These are phyloP conservation scores for Bombus waltoni DNA, from an alignment of 1,140 invertebrate species.

Conservation along the genomic window DNA sequence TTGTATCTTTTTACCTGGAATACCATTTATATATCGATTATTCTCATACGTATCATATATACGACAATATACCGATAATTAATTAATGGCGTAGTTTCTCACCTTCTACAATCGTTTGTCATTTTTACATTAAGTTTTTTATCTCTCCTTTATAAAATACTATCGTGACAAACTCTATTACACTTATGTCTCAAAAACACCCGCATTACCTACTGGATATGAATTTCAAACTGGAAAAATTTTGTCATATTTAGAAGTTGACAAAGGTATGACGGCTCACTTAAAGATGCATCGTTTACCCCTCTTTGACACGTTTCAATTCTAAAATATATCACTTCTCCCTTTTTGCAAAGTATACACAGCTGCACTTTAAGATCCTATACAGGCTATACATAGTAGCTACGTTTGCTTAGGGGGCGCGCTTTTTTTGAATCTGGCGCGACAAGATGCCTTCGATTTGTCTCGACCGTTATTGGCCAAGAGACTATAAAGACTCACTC, in stretches of 20 bases:
- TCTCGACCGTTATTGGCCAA: constrained; percentile 39
- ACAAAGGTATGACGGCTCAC: not conserved
- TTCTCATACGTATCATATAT: not conserved
- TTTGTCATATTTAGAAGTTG: too few species aligned
- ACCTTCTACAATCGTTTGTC: not conserved
- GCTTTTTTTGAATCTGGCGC: constrained; percentile 48
- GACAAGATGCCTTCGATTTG: constrained; percentile 31
- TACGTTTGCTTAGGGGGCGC: constrained; percentile 34
- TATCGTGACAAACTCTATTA: not conserved
- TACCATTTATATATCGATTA: not conserved
- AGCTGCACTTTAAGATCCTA: constrained; percentile 41
- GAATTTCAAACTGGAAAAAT: not conserved
- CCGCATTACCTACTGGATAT: not conserved
- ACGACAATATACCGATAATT: not conserved
- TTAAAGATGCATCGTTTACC: not conserved
- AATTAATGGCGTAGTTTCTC: not conserved
- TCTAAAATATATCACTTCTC: constrained; percentile 37
- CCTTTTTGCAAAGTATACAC: constrained; percentile 38
- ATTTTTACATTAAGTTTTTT: not conserved
- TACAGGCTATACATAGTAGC: constrained; percentile 37
- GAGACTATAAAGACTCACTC: not conserved
- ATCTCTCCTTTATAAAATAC: not conserved
- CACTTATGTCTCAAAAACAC: not conserved
- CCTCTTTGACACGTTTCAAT: not conserved
- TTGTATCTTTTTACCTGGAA: too few species aligned